Percentiles rank a stretch among this genome's conserved stretches.
phyloP scores from a whole-genome alignment of 2,797 vertebrate species.

The Takifugu rubripes region DNA sequence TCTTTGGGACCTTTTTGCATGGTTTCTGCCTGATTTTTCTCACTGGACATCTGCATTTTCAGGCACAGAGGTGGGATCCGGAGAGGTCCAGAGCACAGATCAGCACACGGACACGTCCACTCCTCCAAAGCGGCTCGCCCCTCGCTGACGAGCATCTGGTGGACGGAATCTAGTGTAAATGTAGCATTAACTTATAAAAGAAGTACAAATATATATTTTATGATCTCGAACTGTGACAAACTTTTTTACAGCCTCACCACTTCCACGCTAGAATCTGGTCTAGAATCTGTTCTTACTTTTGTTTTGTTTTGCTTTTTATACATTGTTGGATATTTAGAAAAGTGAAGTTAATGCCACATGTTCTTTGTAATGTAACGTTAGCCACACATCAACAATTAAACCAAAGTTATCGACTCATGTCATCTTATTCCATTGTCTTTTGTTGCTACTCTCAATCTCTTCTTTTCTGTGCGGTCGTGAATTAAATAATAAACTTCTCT shows the following conservation, averaged over 20 bases:
- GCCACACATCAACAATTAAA: constrained; percentile 62
- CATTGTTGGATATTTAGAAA: constrained; percentile 11
- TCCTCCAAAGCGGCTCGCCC: constrained; percentile 82
- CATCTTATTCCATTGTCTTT: constrained; percentile 7
- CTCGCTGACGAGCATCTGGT: constrained; percentile 81
- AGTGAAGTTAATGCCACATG: not conserved
- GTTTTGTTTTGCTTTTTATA: constrained; percentile 29
- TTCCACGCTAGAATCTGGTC: too few relatives aligned
- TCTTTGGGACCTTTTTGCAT: too few relatives aligned
- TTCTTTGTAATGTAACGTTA: constrained; percentile 22
- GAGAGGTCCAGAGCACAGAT: constrained; percentile 81
- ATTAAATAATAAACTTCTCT: not conserved
- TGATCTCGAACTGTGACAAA: constrained; percentile 59
- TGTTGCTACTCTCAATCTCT: not conserved
- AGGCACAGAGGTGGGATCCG: constrained; percentile 86
- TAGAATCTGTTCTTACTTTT: constrained; percentile 1
- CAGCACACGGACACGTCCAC: constrained; percentile 71
- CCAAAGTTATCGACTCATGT: constrained; percentile 40
- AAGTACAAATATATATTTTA: constrained; percentile 75
- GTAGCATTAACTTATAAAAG: constrained; percentile 81
- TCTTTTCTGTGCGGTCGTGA: not conserved
- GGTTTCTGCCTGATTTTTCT: too few relatives aligned
- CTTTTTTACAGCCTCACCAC: constrained; percentile 59
- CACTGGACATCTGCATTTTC: constrained; percentile 38
- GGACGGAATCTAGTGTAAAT: constrained; percentile 61